Base-by-base conservation (phyloP, 2,888 invertebrate species). In the Metallyticus violacea region DNA sequence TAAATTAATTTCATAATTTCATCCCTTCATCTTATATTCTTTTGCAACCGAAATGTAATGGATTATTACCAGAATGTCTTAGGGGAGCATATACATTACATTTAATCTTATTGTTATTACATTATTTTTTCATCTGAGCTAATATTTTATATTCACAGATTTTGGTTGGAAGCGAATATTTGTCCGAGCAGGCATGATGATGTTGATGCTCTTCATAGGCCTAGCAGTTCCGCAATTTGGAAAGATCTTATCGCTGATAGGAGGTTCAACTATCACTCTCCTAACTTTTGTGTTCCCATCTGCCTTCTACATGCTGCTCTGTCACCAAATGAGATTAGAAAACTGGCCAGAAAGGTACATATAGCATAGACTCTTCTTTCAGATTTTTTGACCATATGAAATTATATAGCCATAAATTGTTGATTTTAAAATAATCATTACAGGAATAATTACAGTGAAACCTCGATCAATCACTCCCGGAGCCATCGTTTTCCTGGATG, bases 221-320 rank as follows among this genome's bases (percentile, higher is more conserved):
- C 95, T 95, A 91, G 93, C 93, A 29, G 92, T 96, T 29, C 96
- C 96, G 0, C 93, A 94, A 86, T 96, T 96, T 92, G 94, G 95
- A 88, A 94, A 94, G 88, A 94, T 96, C 89, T 91, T 96, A 87
- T 93, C 95, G 9, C 92, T 96, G 84, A 93, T 96, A 6, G 96
- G 96, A 0, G 95, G 95, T n/a, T 95, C 95, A 29, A 95, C 94
- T 15, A 93, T 95, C 7, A 95, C 95, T 0, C 91, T 96, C 30
- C 92, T 95, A 77, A 95, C 95, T 22, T 96, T 95, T 90, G 93
- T 96, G 22, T 92, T 95, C 88, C 96, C 96, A 0, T 93, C 95
- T 0, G 91, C 93, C 87, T 95, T 95, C 91, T 96, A 95, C 91
- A 92, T 96, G 90, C 93, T 91, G 88, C 92, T 96, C 26, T 92